These are phyloP conservation scores for Promerops cafer DNA, from an alignment of 2,113 vertebrate species.

Conservation along the genomic window DNA sequence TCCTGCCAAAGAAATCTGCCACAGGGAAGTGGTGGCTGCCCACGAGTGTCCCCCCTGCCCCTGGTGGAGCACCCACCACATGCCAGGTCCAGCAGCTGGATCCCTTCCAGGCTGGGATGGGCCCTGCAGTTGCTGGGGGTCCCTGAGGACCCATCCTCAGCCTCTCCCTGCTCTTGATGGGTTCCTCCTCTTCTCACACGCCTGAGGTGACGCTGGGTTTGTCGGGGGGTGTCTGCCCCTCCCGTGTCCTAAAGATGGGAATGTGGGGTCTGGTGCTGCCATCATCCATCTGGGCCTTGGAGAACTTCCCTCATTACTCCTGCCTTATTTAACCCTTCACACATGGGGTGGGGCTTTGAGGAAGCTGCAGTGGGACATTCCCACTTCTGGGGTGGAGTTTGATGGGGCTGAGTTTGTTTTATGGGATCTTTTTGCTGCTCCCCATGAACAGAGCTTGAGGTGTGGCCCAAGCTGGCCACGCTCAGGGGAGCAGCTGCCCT, in stretches of 20 bases:
- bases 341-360: neutral
- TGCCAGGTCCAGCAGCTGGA: neutral
- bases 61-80: neutral
- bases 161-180: neutral
- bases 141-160: neutral
- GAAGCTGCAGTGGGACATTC: neutral
- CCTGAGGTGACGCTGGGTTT: neutral
- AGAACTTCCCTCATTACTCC: accelerated
- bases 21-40: neutral
- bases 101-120: neutral
- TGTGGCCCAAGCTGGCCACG: neutral
- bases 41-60: accelerated
- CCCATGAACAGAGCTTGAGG: accelerated
- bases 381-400: neutral
- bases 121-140: neutral
- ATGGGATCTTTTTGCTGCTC: neutral
- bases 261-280: accelerated
- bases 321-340: neutral
- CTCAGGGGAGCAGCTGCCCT: neutral
- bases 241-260: neutral
- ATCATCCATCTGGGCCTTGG: neutral
- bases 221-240: neutral
- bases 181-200: too few species aligned
- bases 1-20: neutral
- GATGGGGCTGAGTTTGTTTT: neutral